Conservation (phyloP, 2,113 vertebrate genomes). For the Xenopus borealis region DNA sequence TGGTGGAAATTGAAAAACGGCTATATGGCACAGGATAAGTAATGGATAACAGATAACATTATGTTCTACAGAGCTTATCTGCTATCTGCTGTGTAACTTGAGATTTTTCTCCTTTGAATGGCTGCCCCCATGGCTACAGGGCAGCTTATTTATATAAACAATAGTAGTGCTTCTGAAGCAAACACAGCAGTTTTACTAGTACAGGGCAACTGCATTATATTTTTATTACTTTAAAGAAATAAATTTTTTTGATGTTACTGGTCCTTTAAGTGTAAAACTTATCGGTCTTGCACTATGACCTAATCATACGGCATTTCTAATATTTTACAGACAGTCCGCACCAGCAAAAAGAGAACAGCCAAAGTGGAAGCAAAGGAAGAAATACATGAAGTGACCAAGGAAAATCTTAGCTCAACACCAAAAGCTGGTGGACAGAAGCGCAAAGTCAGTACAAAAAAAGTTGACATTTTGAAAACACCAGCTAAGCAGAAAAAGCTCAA, state of each 20-base stretch:
- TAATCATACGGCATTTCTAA: not conserved
- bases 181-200: too few species aligned
- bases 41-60: too few species aligned
- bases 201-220: too few species aligned
- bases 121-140: not conserved
- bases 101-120: not conserved
- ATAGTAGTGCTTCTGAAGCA: not conserved
- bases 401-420: not conserved
- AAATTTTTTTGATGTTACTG: too few species aligned
- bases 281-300: too few species aligned
- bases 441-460: constrained; percentile 13
- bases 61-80: too few species aligned
- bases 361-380: not conserved
- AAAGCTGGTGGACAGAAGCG: constrained; percentile 21
- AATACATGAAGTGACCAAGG: not conserved
- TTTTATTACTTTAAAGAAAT: too few species aligned
- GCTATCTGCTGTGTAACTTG: too few species aligned
- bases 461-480: not conserved
- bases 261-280: too few species aligned
- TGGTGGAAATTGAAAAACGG: too few species aligned
- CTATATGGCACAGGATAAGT: too few species aligned
- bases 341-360: constrained; percentile 6
- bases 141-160: not conserved
- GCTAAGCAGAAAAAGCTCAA: constrained; percentile 31
- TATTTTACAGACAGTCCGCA: constrained; percentile 47